Conservation (phyloP, 2,888 invertebrate species). For the Yponomeuta evonymella region DNA sequence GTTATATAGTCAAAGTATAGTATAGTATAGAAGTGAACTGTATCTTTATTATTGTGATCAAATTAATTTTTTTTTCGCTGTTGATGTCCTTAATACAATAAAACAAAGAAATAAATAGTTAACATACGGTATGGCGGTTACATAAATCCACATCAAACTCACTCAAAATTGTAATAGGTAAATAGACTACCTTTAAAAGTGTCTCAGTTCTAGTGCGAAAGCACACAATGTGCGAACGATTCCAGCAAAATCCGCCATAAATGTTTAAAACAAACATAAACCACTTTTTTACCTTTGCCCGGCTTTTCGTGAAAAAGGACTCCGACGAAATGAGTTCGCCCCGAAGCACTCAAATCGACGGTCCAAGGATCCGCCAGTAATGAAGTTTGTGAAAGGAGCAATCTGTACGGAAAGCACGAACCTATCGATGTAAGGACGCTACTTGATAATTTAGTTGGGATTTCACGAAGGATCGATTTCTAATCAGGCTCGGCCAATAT, state of each 20-base stretch:
- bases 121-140: too few species aligned
- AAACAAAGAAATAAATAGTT: too few species aligned
- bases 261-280: conserved; percentile 3
- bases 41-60: too few species aligned
- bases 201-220: neutral
- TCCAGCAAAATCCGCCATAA: neutral
- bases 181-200: too few species aligned
- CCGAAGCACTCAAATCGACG: neutral
- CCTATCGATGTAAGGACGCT: neutral
- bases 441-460: neutral
- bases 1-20: too few species aligned
- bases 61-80: too few species aligned
- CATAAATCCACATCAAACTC: too few species aligned
- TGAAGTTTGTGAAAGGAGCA: conserved; percentile 3
- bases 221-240: neutral
- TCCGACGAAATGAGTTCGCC: neutral
- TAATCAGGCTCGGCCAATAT: neutral
- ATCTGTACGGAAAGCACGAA: neutral
- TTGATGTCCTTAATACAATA: too few species aligned
- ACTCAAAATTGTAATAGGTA: too few species aligned
- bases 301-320: neutral
- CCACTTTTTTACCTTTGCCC: neutral
- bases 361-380: neutral
- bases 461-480: neutral
- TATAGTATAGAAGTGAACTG: too few species aligned